Base-by-base conservation (phyloP, 2,113 vertebrate species). In the Addax nasomaculatus region DNA sequence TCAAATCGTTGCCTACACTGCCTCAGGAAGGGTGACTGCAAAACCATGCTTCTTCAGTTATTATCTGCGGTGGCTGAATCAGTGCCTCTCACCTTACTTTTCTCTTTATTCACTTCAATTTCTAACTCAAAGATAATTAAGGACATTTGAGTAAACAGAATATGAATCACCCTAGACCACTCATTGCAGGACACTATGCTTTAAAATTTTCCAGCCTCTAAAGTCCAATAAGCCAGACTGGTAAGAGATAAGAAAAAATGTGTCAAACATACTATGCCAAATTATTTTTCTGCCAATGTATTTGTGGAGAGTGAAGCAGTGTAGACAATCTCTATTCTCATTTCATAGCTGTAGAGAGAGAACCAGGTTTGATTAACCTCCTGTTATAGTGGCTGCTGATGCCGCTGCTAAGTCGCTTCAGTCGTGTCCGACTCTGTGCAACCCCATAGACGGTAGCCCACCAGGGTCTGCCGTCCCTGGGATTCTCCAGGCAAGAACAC, bases 91-190 rank as follows among this genome's bases (percentile, higher is more conserved):
- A 55, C n/a, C 39, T 88, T 55, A 7, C 14, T 23, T 51, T 79
- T 88, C 29, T 85, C 10, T 27, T 89, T 51, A 81, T 19, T 60
- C 14, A 62, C 55, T 33, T 58, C 19, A 23, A 29, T 85, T 64
- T 78, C 39, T 93, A 89, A 49, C 60, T 86, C 49, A 85, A 89
- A n/a, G 27, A 62, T 45, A 23, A 84, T 19, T 39, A 16, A 89
- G 5, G 11, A 45, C 8, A 53, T 36, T n/a, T 73, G 14, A 76
- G 23, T 14, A 64, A 91, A 95, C 19, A 43, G 7, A 84, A 55
- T 62, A 60, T 58, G 36, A 58, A 47, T 88, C n/a, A 51, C 6
- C 6, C 11, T 7, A 43, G 36, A 39, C 15, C 8, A 85, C 29
- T 62, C 36, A 10, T 25, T 36, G 4, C 62, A 79, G 53, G 13